Evolutionary conservation across 2,888 invertebrate species (phyloP), one percentile per base, ranked within the genome.

Genomic region (Lepidocyrtinus sp.): DNA sequence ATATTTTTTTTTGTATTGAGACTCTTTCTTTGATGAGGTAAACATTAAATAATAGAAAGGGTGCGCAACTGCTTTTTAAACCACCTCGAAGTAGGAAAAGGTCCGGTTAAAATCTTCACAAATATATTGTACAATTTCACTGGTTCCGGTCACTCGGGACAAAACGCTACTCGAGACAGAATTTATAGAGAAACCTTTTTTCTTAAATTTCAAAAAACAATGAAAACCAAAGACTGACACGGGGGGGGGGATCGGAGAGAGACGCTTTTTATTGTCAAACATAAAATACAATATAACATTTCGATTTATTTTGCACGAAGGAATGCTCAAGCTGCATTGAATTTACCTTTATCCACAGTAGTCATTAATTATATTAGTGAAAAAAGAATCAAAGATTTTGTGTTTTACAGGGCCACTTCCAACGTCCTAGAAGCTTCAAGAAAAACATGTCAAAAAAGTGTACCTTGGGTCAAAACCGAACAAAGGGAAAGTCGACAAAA

Each of bases 101-200:
- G 55, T 74, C 7, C 65, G 24, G 45, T 59, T 71, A n/a, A n/a
- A n/a, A n/a, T 55, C 70, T 70, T 70, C 63, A 36, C 61, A 76
- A 62, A 64, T 67, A n/a, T n/a, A 78, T 78, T 78, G 77, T 78
- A 78, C 77, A 78, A 67, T 64, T 64, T 78, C 77, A 78, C 77
- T 78, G 77, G 77, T 65, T 78, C 77, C 50, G 67, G 77, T 78
- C 77, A 78, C 77, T 55, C 77, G 77, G 77, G 77, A 72, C 67
- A 78, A 50, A 24, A 21, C 55, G 62, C 7, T n/a, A n/a, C n/a
- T 55, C 9, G 22, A 12, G 22, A 22, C 21, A 62, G 1, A n/a
- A 22, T 62, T 62, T 45, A 5, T 22, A 62, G 22, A 12, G 45
- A 45, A 24, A 62, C 62, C 62, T 62, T 62, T n/a, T n/a, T 22